phyloP scores from a whole-genome alignment of 35 echinoderm and acorn worm genomes.

The Acanthaster planci region DNA sequence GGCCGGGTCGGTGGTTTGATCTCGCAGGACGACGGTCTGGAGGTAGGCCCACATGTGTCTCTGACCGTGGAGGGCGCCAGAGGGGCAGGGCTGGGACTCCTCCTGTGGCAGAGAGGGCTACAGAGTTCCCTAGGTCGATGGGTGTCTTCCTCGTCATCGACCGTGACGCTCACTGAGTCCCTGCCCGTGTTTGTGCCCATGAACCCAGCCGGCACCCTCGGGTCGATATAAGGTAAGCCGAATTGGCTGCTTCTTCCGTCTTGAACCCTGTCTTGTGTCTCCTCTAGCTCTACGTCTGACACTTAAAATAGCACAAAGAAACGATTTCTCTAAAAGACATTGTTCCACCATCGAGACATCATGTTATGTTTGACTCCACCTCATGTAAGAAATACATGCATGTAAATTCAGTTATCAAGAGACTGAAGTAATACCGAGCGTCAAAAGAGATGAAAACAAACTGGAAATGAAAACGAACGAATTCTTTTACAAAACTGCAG shows the following conservation, averaged over 20 bases:
- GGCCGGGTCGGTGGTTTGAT: neutral
- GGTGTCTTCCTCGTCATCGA: neutral
- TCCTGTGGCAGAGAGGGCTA: neutral
- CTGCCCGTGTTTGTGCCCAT: neutral
- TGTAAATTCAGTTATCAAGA: no score
- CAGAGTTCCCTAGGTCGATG: neutral
- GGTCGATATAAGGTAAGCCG: neutral
- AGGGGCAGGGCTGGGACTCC: slow-evolving; percentile 3
- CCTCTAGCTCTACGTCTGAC: slow-evolving; percentile 3
- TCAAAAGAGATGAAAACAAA: no score
- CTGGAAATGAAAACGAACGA: no score
- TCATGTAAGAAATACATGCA: no score
- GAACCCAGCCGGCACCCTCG: slow-evolving; percentile 7
- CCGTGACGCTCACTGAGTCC: slow-evolving; percentile 21
- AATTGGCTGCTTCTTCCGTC: neutral
- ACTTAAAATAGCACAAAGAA: slow-evolving; percentile 8
- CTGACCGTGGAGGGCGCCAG: neutral
- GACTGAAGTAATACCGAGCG: no score
- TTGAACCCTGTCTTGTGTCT: no score
- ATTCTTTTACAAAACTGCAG: no score
- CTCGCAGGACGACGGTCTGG: slow-evolving; percentile 1
- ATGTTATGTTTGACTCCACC: no score
- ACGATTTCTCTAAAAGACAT: no score
- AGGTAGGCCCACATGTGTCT: neutral
- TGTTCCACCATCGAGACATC: no score